Evolutionary conservation across 2,888 invertebrate species (phyloP), one percentile per base, ranked within the genome.

Genomic region (Synanthedon vespiformis): DNA sequence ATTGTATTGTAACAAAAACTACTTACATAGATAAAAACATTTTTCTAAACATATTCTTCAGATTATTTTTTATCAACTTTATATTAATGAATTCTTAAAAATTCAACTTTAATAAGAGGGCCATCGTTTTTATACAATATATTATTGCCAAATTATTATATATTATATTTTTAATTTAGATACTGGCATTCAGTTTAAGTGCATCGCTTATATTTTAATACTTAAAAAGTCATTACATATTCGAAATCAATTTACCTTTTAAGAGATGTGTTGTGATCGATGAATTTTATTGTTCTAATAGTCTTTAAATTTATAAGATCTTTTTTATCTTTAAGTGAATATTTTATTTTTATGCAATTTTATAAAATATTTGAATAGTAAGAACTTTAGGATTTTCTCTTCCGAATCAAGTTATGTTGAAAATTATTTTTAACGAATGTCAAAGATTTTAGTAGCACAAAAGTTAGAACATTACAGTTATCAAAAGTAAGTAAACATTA

Each of bases 141-240:
- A 64, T 69, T 44, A 48, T 71, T 75, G 77, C 77, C 77, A 78
- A 80, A 78, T 77, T 74, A 74, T 70, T 64, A 65, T 72, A 67
- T 74, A 73, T 70, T 64, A 65, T 64, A 63, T 63, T 22, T 48
- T n/a, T 52, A 61, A 63, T 62, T 58, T 61, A 61, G 60, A 58
- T 61, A 64, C 61, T 65, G 63, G 62, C 64, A 63, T 64, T 65
- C 12, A 61, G 62, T 68, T 73, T 62, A 48, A 48, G 14, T 48
- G 14, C 48, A 48, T 16, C 14, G 11, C 5, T 16, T 48, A 48
- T 48, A 16, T 48, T 16, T 48, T 13, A 16, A 48, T 48, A 48
- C 12, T 41, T 12, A 41, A 41, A n/a, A 41, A n/a, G 12, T 41
- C 13, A 41, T 41, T 41, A 41, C 12, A 13, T 41, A 12, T 41